Conservation (phyloP, 1,140 invertebrate genomes). For the Brachionus manjavacas region DNA sequence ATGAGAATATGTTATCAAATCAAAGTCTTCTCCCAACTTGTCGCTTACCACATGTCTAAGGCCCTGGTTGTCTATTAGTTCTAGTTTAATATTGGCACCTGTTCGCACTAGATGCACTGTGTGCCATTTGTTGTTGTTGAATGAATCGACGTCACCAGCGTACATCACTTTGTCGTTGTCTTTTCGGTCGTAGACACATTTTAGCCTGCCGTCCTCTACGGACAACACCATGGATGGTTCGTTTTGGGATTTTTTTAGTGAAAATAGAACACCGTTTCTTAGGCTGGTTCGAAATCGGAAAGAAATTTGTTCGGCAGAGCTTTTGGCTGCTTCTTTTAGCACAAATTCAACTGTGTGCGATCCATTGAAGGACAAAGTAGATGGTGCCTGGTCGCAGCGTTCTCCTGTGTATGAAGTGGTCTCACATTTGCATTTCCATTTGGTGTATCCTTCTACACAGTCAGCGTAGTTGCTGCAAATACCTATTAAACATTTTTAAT, state of each 20-base stretch:
- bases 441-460: background rate
- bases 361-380: conserved; percentile 39
- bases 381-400: conserved; percentile 5
- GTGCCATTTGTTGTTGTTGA: conserved; percentile 40
- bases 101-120: background rate
- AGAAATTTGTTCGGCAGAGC: background rate
- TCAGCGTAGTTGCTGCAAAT: background rate
- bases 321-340: background rate
- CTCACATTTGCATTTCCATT: conserved; percentile 12
- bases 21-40: background rate
- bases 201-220: conserved; percentile 21
- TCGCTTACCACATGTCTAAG: background rate
- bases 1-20: background rate
- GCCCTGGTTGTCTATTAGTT: background rate
- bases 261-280: conserved; percentile 32
- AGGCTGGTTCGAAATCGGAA: background rate
- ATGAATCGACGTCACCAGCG: background rate
- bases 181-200: conserved; percentile 22
- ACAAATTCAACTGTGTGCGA: background rate
- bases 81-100: background rate
- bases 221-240: background rate
- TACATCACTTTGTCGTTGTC: background rate
- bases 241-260: conserved; percentile 6
- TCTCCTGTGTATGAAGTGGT: background rate
- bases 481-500: background rate